A percentile compares a stretch with the other conserved stretches of the same genome.
Evolutionary conservation across 2,888 invertebrate species (phyloP).

Genomic region (Adineta ricciae): DNA sequence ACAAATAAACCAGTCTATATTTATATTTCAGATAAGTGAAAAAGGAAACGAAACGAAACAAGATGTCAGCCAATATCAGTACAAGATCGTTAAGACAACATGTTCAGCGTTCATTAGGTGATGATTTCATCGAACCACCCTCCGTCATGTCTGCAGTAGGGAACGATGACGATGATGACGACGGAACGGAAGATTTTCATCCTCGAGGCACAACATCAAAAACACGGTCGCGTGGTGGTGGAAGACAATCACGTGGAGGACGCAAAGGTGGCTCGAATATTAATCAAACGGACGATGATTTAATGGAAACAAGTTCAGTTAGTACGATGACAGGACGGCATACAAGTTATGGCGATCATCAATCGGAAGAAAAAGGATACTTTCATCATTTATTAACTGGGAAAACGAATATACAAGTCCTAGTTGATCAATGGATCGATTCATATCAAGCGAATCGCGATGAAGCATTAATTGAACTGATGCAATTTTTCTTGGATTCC

Average conservation of each 20-base stretch:
- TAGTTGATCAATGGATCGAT: conserved; percentile 98
- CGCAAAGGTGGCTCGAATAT: not conserved
- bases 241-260: not conserved
- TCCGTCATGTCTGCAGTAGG: not conserved
- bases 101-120: not conserved
- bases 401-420: conserved; percentile 37
- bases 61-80: not conserved
- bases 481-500: conserved; percentile 96
- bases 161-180: not conserved
- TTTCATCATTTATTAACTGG: conserved; percentile 22
- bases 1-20: not conserved
- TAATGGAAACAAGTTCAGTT: not conserved
- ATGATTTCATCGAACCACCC: conserved; percentile 14
- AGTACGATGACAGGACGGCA: not conserved
- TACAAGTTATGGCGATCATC: not conserved
- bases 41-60: not conserved
- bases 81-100: not conserved
- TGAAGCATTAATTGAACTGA: conserved; percentile 76
- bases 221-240: not conserved
- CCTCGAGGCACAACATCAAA: not conserved
- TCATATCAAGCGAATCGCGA: conserved; percentile 85
- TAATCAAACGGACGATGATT: not conserved
- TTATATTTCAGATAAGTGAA: not conserved
- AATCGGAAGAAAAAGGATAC: not conserved
- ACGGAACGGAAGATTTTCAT: not conserved